Evolutionary conservation across 2,113 vertebrate species (phyloP), one percentile per base, ranked within the genome.

Genomic region (Struthio camelus): DNA sequence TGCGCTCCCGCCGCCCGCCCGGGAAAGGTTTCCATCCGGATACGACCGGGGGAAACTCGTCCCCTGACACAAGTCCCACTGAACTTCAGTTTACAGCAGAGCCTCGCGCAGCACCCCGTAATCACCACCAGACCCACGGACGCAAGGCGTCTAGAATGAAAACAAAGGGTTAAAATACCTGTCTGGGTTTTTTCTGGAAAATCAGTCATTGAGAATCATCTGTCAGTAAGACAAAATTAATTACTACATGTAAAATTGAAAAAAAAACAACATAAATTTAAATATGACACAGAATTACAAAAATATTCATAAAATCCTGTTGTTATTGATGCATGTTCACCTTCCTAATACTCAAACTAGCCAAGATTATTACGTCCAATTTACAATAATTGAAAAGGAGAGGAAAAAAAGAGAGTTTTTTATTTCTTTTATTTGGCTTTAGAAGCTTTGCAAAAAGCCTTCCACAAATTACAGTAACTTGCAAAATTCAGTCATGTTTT

Each of bases 211-310:
- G 95, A 96, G 96, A 98, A 97, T 97, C 98, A 97, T 98, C 97
- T 98, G 97, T 97, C 98, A 98, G 98, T 81, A 91, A 98, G 97
- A 98, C 90, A 98, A 97, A 98, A 98, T 98, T 97, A 97, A 98
- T 98, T 97, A 98, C 96, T 96, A 96, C 95, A 96, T 82, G 90
- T 89, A 95, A 97, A 95, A 94, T 64, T 85, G 79, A 67, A 14
- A 83, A 93, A 92, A 65, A 96, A 96, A 89, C 94, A 85, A 90
- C 59, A 96, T 70, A 97, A 97, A 94, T 96, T 93, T 94, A 97
- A 97, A 97, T 96, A 96, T 96, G 91, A 86, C 71, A 96, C 91
- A 95, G 95, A 38, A 94, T 93, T 96, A 88, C 85, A 92, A 96
- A 97, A 96, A 77, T 81, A 90, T 78, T 95, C 82, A 94, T 90